Conservation (phyloP, 2,888 invertebrate genomes). For the Drosophila atroscutellata region DNA sequence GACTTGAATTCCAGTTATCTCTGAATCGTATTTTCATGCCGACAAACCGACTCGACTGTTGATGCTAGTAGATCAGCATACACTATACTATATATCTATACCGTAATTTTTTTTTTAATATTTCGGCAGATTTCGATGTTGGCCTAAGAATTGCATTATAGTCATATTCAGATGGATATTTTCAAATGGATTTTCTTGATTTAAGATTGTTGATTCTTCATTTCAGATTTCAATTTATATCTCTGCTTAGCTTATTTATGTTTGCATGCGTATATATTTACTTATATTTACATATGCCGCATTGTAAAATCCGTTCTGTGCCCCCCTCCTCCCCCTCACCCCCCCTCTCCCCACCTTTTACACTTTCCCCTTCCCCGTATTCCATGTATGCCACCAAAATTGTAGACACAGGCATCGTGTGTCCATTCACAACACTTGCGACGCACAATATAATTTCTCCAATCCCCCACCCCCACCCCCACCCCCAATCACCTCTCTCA, state of each 20-base stretch:
- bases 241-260: not conserved
- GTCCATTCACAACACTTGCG: conserved; percentile 79
- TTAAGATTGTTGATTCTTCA: not conserved
- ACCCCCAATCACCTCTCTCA: not conserved
- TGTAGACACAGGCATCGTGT: conserved; percentile 53
- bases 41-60: not conserved
- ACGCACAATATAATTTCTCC: conserved; percentile 55
- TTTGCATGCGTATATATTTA: not conserved
- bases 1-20: not conserved
- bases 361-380: not conserved
- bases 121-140: too few relatives aligned
- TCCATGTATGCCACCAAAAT: conserved; percentile 7
- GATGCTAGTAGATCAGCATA: too few relatives aligned
- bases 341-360: not conserved
- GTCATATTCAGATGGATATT: not conserved
- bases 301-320: conserved; percentile 74
- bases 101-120: too few relatives aligned
- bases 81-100: too few relatives aligned
- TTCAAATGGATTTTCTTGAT: not conserved
- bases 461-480: not conserved
- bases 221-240: conserved; percentile 3
- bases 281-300: conserved; percentile 23
- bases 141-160: not conserved
- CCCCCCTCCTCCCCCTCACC: not conserved
- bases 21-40: not conserved